Base-by-base conservation (phyloP, 2,888 invertebrate species). In the Hirtodrosophila histrioides region DNA sequence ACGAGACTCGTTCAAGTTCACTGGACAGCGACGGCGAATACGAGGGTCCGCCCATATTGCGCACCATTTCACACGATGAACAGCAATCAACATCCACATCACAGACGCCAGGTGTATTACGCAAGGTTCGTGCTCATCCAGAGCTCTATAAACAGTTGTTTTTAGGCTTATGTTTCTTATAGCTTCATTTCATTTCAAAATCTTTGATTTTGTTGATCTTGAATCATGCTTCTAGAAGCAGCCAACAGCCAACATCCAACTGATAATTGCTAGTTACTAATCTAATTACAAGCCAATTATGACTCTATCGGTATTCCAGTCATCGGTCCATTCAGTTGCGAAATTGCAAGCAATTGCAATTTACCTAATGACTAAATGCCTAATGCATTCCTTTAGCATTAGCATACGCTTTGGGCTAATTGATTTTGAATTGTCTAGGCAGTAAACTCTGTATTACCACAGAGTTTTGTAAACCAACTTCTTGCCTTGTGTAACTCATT, bases 11-110 rank as follows among this genome's bases (percentile, higher is more conserved):
- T 70, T 92, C 93, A 41, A 92, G 92, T 86, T 92, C 92, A 69
- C 90, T 93, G 74, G 93, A 93, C 69, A 93, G 93, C 77, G 93
- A 92, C 75, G 93, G 92, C 51, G 93, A 93, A 74, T 92, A 92
- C 69, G 92, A 92, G 53, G 91, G 91, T 37, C 92, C 92, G 69
- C 90, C 92, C 50, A 94, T 94, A 43, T 92, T 94, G 61, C 91
- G 94, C 48, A 93, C 94, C 9, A 94, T 94, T 86, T 94, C 94
- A 7, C 94, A 94, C 9, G 95, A 94, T 87, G 93, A 93, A 55
- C 93, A 93, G 23, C 73, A 78, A 29, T 29, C 71, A 53, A 64
- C 80, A 54, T 54, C 66, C 56, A 85, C 89, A 56, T 87, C 89
- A 57, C 91, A 89, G 74, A 93, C 93, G 29, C 93, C 93, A 40